Conservation (phyloP, 2,113 vertebrate species). For the Crotalus viridis region DNA sequence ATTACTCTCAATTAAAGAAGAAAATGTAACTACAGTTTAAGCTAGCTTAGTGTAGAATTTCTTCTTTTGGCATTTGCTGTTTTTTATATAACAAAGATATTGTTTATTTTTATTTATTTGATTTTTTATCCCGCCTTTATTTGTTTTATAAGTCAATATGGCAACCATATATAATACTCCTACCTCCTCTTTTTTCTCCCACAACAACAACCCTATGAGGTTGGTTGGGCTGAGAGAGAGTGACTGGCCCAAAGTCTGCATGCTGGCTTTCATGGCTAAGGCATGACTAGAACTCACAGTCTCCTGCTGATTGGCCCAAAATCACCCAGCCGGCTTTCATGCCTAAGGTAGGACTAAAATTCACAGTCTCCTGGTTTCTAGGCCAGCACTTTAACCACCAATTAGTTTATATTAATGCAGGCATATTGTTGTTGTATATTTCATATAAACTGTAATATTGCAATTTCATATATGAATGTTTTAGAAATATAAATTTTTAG, state of each 20-base stretch:
- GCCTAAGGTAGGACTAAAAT: neutral
- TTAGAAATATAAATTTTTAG: no score
- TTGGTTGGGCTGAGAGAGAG: no score
- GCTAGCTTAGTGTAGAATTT: neutral
- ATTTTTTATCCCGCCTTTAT: neutral
- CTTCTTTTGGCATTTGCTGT: neutral
- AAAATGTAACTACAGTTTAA: conserved; percentile 2
- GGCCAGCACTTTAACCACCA: no score
- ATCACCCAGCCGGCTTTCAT: neutral
- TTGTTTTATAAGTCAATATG: neutral
- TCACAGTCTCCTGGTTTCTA: neutral
- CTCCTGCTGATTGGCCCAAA: no score
- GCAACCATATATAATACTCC: no score
- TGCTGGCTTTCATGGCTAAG: neutral
- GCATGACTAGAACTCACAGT: no score
- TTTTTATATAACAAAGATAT: neutral
- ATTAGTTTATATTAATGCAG: no score
- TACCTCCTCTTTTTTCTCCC: no score
- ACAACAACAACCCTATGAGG: no score
- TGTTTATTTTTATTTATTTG: neutral
- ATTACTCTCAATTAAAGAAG: conserved; percentile 18
- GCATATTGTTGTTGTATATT: no score
- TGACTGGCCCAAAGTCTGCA: neutral
- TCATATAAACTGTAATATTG: no score
- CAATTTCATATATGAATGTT: no score